phyloP scores from a whole-genome alignment of 2,888 invertebrate genomes.

The Stenoptilia bipunctidactyla region DNA sequence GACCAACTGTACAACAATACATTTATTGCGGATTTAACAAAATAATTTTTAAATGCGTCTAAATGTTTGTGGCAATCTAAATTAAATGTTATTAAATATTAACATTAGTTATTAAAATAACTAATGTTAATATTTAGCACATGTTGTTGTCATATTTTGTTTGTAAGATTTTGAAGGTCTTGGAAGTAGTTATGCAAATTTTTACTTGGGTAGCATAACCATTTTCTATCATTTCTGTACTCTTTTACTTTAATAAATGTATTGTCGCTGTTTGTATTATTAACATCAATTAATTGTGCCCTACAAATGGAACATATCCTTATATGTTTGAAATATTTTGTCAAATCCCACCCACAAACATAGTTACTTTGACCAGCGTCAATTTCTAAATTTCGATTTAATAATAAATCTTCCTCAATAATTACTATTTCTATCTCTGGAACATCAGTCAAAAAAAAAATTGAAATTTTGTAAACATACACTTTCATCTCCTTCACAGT shows the following conservation, averaged over 20 bases:
- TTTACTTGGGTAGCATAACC: constrained; percentile 5
- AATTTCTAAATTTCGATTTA: too few relatives aligned
- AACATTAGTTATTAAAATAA: neutral
- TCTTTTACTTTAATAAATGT: constrained; percentile 4
- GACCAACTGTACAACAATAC: constrained; percentile 4
- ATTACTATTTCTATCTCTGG: constrained; percentile 7
- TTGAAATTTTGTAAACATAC: constrained; percentile 8
- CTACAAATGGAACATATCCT: constrained; percentile 9
- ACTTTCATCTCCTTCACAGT: constrained; percentile 16
- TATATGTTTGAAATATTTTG: constrained; percentile 13
- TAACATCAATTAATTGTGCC: constrained; percentile 7
- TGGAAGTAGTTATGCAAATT: neutral
- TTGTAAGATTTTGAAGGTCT: constrained; percentile 2
- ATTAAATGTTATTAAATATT: too few relatives aligned
- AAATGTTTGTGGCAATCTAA: neutral
- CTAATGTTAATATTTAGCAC: neutral
- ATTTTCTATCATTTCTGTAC: constrained; percentile 7
- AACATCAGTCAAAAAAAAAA: too few relatives aligned
- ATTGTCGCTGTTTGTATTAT: neutral
- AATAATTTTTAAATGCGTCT: constrained; percentile 1
- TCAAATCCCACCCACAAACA: constrained; percentile 19
- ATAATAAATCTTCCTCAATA: too few relatives aligned
- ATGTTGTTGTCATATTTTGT: neutral
- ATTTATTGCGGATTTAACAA: constrained; percentile 1
- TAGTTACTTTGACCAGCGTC: constrained; percentile 16